Evolutionary conservation across 1,140 invertebrate genomes (phyloP), one percentile per base, ranked within the genome.

Genomic region (Eriosoma lanigerum): DNA sequence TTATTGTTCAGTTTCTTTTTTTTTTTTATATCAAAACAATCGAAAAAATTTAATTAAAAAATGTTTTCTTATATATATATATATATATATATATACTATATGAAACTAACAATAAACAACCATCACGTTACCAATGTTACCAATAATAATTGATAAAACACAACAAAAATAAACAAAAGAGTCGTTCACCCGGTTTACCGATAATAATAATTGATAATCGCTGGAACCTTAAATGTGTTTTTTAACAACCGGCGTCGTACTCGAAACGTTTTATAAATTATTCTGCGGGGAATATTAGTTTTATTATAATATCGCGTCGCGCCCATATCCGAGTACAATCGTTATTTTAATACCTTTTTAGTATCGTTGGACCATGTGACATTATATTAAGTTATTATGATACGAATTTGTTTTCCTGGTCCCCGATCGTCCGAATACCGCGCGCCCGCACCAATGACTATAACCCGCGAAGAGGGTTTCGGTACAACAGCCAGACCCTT

Each of bases 201-300:
- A 8, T 8, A 38, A 38, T 38, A 38, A 60, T 60, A 60, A 60
- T 60, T 60, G 58, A 26, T 60, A 26, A 60, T 29, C 24, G 26
- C 1, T 29, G 13, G 26, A 38, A 38, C 32, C 15, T 17, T 29
- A 60, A 60, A 60, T 60, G 26, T n/a, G 32, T 38, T 21, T 46
- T 46, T 68, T 24, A 26, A 48, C 32, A 48, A 48, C 38, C 44
- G 21, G 21, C 10, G 9, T 24, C n/a, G 38, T 3, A 46, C 13
- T 68, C 21, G 12, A 46, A 68, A 68, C 21, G 44, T 68, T 48
- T 68, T 48, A 68, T 68, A 68, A 46, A 68, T 48, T 48, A 68
- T 68, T 48, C 66, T 24, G 12, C 44, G 15, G 44, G 64, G 66
- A 26, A 68, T 58, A 54, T 52, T n/a, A n/a, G n/a, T n/a, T n/a